Percentiles rank a stretch among this genome's conserved stretches.
These are phyloP conservation scores for Campoplex capitator DNA, from an alignment of 2,888 invertebrate species.

Conservation along the genomic window DNA sequence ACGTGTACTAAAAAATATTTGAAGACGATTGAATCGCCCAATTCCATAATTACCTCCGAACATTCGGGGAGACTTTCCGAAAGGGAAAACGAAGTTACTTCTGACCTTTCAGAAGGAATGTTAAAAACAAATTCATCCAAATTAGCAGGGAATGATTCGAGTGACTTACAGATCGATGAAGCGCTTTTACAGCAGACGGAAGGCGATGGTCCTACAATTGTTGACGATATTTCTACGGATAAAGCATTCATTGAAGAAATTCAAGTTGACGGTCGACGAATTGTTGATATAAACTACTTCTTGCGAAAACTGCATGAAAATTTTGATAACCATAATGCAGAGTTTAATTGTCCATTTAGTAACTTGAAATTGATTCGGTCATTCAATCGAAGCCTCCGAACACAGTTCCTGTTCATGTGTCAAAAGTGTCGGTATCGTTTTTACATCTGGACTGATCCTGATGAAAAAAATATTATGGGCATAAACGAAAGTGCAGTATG, in stretches of 20 bases:
- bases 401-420: slow-evolving; percentile 21
- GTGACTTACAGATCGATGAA: not conserved
- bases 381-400: slow-evolving; percentile 26
- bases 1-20: not conserved
- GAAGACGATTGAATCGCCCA: not conserved
- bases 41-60: not conserved
- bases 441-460: slow-evolving; percentile 25
- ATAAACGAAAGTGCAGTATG: slow-evolving; percentile 55
- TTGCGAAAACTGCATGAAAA: slow-evolving; percentile 23
- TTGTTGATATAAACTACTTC: slow-evolving; percentile 21
- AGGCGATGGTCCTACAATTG: not conserved
- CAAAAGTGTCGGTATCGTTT: slow-evolving; percentile 24
- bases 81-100: not conserved
- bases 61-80: not conserved
- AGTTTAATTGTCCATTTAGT: slow-evolving; percentile 17
- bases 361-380: not conserved
- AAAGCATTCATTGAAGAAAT: not conserved
- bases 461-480: slow-evolving; percentile 19
- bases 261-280: slow-evolving; percentile 40
- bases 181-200: not conserved
- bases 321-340: not conserved
- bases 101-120: not conserved
- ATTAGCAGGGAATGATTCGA: not conserved
- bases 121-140: not conserved
- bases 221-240: not conserved